Evolutionary conservation across 2,113 vertebrate genomes (phyloP).

Genomic region (Pseudorasbora parva): DNA sequence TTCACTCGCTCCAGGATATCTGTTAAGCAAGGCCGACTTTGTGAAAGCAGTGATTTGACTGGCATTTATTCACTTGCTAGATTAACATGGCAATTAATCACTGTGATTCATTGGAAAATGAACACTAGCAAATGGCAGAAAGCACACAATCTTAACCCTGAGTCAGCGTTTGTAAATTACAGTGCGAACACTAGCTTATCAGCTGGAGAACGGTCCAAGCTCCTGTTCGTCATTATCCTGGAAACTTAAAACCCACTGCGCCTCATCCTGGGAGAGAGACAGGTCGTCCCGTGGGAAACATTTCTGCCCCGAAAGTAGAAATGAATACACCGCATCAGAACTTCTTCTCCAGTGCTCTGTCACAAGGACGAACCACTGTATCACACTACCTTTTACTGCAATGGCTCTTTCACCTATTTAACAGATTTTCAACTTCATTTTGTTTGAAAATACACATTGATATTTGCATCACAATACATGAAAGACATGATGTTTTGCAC

Average conservation of each 20-base stretch:
- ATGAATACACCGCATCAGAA: slow-evolving; percentile 72
- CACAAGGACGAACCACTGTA: slow-evolving; percentile 53
- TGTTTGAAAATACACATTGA: neutral
- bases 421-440: too few relatives aligned
- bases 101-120: neutral
- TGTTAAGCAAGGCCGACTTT: slow-evolving; percentile 27
- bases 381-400: slow-evolving; percentile 33
- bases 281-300: slow-evolving; percentile 64
- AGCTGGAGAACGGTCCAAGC: slow-evolving; percentile 53
- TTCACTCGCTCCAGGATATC: slow-evolving; percentile 16
- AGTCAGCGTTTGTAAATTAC: slow-evolving; percentile 35
- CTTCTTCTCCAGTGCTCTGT: slow-evolving; percentile 32
- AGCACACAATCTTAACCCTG: slow-evolving; percentile 30
- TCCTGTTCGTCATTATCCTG: slow-evolving; percentile 52
- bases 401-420: slow-evolving; percentile 1
- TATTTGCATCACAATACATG: neutral
- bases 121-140: slow-evolving; percentile 34
- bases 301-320: slow-evolving; percentile 78
- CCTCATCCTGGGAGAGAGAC: slow-evolving; percentile 71
- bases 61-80: slow-evolving; percentile 12
- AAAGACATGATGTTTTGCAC: neutral
- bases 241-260: slow-evolving; percentile 68
- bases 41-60: slow-evolving; percentile 14
- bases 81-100: slow-evolving; percentile 33
- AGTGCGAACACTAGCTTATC: slow-evolving; percentile 8